Conservation (phyloP, 2,113 vertebrate species). For the Platysteira castanea region DNA sequence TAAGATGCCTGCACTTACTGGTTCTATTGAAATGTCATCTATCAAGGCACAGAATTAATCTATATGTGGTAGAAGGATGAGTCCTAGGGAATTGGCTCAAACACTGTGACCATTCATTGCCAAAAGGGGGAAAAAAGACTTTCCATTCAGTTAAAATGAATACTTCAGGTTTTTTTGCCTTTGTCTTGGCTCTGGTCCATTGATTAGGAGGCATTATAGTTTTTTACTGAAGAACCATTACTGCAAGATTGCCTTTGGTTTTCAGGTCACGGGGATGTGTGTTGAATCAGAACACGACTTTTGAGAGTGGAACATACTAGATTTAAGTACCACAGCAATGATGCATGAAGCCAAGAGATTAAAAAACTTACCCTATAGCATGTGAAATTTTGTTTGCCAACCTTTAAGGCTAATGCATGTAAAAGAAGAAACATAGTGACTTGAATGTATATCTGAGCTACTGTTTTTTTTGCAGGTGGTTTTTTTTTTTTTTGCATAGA, state of each 20-base stretch:
- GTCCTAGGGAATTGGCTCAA: slow-evolving; percentile 7
- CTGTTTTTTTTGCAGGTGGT: neutral
- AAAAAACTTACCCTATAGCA: neutral
- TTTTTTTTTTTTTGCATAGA: neutral
- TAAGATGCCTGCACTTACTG: neutral
- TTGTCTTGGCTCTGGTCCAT: neutral
- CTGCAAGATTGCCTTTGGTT: slow-evolving; percentile 14
- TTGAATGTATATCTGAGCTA: neutral
- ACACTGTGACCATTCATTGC: neutral
- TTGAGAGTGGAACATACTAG: neutral
- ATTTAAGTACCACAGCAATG: neutral
- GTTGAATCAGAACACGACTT: neutral
- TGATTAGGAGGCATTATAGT: neutral
- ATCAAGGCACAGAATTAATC: slow-evolving; percentile 45
- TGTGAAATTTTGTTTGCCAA: neutral
- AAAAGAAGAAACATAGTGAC: neutral
- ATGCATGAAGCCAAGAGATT: neutral
- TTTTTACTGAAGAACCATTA: slow-evolving; percentile 12
- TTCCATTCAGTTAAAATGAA: slow-evolving; percentile 50
- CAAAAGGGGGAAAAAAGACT: slow-evolving; percentile 32
- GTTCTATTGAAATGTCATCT: neutral
- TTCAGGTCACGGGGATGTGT: neutral
- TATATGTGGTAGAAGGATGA: neutral
- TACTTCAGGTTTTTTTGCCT: neutral
- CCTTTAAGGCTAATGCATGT: neutral